A percentile compares a stretch with the other conserved stretches of the same genome.
These are phyloP conservation scores for Erinaceus europaeus DNA, from an alignment of 2,113 vertebrate species.

Conservation along the genomic window DNA sequence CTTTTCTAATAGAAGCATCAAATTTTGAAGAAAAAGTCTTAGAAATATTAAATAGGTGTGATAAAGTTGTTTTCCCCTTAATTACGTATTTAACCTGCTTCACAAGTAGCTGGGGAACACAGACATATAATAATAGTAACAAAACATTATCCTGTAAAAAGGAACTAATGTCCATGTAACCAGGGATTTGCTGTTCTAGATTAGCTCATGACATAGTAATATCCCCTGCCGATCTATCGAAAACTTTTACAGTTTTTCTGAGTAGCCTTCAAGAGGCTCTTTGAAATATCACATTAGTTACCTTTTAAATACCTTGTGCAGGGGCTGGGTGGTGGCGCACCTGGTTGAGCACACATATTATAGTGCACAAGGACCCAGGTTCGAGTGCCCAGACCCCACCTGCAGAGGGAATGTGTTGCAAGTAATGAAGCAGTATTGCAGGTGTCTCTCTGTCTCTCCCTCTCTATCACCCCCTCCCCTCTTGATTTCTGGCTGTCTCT, in stretches of 20 bases:
- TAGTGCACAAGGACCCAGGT: no score
- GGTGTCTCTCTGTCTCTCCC: no score
- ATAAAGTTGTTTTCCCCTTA: background rate
- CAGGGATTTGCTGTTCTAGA: background rate
- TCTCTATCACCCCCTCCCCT: no score
- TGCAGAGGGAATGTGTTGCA: no score
- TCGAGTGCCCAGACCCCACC: no score
- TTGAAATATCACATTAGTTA: background rate
- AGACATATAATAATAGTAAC: background rate
- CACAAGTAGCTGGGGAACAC: background rate
- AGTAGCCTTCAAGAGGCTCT: background rate
- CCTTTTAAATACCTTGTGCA: background rate
- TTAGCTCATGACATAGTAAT: background rate
- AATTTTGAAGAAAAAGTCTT: conserved; percentile 12
- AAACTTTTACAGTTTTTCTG: background rate
- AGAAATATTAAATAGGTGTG: background rate
- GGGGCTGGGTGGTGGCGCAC: no score
- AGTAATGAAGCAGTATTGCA: no score
- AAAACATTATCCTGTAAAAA: background rate
- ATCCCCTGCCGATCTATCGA: background rate
- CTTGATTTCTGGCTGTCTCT: no score
- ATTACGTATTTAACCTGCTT: conserved; percentile 2
- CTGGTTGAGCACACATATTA: no score
- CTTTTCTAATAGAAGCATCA: no score
- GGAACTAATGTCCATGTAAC: background rate